Conservation (phyloP, 2,797 vertebrate genomes). For the Acanthis flammea region DNA sequence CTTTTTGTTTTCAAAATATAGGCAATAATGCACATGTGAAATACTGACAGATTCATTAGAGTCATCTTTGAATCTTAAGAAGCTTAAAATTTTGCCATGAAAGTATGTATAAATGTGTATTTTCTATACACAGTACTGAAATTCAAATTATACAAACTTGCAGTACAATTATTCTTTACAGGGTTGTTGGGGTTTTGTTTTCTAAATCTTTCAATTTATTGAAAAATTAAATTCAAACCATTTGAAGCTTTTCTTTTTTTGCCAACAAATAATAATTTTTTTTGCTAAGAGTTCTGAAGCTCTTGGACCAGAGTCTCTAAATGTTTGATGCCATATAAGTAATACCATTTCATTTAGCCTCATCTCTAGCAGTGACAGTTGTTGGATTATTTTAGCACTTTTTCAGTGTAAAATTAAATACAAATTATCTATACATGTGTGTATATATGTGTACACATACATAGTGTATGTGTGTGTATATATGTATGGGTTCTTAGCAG, state of each 20-base stretch:
- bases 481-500: background rate
- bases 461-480: background rate
- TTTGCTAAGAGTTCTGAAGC: conserved; percentile 9
- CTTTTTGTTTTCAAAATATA: background rate
- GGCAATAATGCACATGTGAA: background rate
- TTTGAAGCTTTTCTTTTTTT: background rate
- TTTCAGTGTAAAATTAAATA: background rate
- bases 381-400: conserved; percentile 6
- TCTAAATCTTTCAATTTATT: background rate
- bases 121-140: background rate
- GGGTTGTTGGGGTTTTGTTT: background rate
- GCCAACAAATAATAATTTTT: background rate
- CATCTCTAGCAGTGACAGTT: background rate
- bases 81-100: background rate
- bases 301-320: background rate
- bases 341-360: background rate
- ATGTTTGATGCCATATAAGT: conserved; percentile 30
- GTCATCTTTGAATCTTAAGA: background rate
- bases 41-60: background rate
- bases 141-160: background rate
- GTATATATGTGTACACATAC: background rate
- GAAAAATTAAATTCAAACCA: background rate
- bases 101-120: background rate
- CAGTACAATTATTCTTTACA: background rate
- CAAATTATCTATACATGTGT: background rate